Evolutionary conservation across 2,113 vertebrate genomes (phyloP), one percentile per base, ranked within the genome.

Genomic region (Zosterops hypoxanthus): DNA sequence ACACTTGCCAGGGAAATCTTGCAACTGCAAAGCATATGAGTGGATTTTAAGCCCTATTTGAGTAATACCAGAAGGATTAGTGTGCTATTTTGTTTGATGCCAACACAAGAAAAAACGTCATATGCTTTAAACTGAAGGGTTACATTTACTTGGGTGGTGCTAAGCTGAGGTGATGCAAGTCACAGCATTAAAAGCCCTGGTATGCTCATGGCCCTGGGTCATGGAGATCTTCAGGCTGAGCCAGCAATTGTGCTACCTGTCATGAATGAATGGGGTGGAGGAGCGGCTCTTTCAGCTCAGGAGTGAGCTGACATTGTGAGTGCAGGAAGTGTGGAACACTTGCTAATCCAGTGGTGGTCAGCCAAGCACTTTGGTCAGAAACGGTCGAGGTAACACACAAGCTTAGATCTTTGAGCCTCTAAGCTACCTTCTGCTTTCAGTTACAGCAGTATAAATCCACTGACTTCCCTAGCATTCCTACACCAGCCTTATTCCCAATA

Each of bases 51-150:
- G 46, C 64, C 31, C 49, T 1, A 1, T 94, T 95, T 93, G 69
- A 75, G 65, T 96, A 93, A 93, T 88, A 81, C 19, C 52, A 86
- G 61, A 73, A 88, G 68, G 68, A 94, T 94, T 85, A 90, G 60
- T 6, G 2, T 73, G 71, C 55, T 86, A 24, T 73, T 93, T 88
- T 82, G 31, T 78, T 93, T 59, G 63, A 68, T 88, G 78, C 60
- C 85, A 90, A 44, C 70, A 66, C 41, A 82, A 57, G 64, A 88
- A 81, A 81, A 73, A 73, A 39, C 6, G 24, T 94, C 70, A 31
- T 24, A 44, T 68, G 23, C 75, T 85, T 92, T 87, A 65, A 84
- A 91, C 14, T 21, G 68, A 81, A 94, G 69, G 41, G 52, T 89
- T 91, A 69, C 34, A 2, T 92, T 88, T 92, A 46, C 46, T 55